A percentile compares a stretch with the other conserved stretches of the same genome.
Evolutionary conservation across 2,113 vertebrate genomes (phyloP).

Genomic region (Arvicanthis niloticus): DNA sequence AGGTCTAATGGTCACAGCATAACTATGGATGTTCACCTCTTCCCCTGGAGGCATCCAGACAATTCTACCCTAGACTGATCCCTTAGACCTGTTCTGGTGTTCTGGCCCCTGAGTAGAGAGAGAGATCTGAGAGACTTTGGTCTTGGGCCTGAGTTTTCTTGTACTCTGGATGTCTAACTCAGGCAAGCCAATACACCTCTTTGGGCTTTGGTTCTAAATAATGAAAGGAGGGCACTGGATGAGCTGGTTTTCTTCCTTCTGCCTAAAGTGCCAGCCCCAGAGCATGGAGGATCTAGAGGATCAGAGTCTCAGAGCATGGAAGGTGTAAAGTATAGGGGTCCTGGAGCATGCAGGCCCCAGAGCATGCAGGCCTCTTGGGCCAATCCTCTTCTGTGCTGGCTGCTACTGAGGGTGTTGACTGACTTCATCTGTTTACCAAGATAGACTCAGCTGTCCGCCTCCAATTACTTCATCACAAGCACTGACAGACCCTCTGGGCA

Average conservation of each 20-base stretch:
- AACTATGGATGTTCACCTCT: accelerated
- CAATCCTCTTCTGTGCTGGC: not conserved
- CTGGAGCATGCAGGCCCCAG: accelerated
- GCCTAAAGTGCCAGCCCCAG: accelerated
- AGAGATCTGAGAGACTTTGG: not conserved
- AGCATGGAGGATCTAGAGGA: accelerated
- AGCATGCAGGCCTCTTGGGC: accelerated
- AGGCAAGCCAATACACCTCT: not conserved
- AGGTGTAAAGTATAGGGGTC: accelerated
- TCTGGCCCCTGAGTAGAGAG: not conserved
- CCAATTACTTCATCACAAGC: constrained; percentile 53
- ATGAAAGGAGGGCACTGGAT: not conserved
- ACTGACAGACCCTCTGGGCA: constrained; percentile 56
- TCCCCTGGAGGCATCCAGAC: accelerated
- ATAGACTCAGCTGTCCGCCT: constrained; percentile 67
- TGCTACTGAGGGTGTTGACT: not conserved
- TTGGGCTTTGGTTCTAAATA: too few relatives aligned
- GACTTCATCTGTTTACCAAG: constrained; percentile 61
- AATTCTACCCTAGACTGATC: not conserved
- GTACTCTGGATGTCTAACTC: not conserved
- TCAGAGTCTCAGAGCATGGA: not conserved
- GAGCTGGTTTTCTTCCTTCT: not conserved
- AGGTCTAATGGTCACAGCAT: not conserved
- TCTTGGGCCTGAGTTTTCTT: not conserved
- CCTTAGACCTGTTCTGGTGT: not conserved